phyloP scores from a whole-genome alignment of 2,888 invertebrate species.

The Loripinus fragilis region DNA sequence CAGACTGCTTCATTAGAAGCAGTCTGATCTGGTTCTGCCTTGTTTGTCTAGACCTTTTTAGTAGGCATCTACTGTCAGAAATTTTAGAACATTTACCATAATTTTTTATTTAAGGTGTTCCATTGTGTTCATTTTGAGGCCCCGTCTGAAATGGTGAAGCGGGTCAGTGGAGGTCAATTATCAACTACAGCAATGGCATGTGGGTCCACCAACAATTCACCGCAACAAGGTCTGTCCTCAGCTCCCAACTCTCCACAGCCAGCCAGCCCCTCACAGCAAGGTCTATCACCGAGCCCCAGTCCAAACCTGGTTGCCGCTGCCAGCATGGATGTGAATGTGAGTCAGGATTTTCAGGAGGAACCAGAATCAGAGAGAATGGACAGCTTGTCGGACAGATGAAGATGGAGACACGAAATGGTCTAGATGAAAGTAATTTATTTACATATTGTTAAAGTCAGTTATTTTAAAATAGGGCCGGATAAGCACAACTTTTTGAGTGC shows the following conservation, averaged over 20 bases:
- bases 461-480: too few species aligned
- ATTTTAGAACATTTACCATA: not conserved
- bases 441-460: not conserved
- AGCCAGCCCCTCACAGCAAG: not conserved
- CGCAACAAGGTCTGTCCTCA: constrained; percentile 41
- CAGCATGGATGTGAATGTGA: constrained; percentile 57
- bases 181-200: constrained; percentile 31
- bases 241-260: constrained; percentile 23
- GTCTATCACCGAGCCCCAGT: not conserved
- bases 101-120: constrained; percentile 90
- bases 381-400: constrained; percentile 8
- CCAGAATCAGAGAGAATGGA: constrained; percentile 57
- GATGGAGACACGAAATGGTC: not conserved
- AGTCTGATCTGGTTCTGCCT: too few species aligned
- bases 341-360: constrained; percentile 42
- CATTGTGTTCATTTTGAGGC: constrained; percentile 99
- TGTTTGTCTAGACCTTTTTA: too few species aligned
- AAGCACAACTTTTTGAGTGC: not conserved
- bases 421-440: not conserved
- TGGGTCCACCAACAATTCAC: not conserved
- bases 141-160: constrained; percentile 85
- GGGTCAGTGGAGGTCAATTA: constrained; percentile 20
- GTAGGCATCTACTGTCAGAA: too few species aligned
- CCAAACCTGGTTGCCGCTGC: constrained; percentile 16
- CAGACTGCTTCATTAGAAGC: too few species aligned